These are phyloP conservation scores for Graptemys geographica DNA, from an alignment of 2,797 vertebrate species.

Conservation along the genomic window DNA sequence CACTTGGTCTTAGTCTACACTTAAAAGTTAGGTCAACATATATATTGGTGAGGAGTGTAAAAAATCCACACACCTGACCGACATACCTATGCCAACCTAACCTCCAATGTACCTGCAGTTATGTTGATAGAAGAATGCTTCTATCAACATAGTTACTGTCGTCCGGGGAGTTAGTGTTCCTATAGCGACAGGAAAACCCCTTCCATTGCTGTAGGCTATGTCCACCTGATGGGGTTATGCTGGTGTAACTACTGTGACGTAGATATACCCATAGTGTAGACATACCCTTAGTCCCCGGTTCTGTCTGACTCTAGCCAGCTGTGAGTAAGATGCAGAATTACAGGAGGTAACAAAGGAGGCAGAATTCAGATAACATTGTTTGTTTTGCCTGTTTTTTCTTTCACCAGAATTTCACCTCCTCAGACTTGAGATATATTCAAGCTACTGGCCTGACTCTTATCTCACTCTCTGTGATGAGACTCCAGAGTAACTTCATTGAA, in stretches of 20 bases:
- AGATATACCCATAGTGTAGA: not conserved
- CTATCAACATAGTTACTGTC: not conserved
- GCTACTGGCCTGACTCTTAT: not conserved
- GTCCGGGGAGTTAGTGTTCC: not conserved
- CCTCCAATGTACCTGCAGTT: not conserved
- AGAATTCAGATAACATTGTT: not conserved
- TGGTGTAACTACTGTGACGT: not conserved
- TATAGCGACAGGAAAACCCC: not conserved
- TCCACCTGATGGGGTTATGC: not conserved
- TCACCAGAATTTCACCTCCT: not conserved
- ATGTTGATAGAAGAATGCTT: not conserved
- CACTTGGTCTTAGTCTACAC: not conserved
- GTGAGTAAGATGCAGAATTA: not conserved
- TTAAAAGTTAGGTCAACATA: not conserved
- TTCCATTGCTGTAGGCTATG: not conserved
- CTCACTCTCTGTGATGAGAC: not conserved
- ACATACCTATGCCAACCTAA: not conserved
- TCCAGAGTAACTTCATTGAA: not conserved
- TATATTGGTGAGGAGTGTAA: not conserved
- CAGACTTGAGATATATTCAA: not conserved
- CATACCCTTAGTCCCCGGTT: not conserved
- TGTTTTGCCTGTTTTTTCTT: not conserved
- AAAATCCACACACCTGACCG: not conserved
- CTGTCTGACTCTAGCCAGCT: not conserved
- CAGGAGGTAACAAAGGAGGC: not conserved